Evolutionary conservation across 2,797 vertebrate genomes (phyloP).

Genomic region (Thunnus albacares): DNA sequence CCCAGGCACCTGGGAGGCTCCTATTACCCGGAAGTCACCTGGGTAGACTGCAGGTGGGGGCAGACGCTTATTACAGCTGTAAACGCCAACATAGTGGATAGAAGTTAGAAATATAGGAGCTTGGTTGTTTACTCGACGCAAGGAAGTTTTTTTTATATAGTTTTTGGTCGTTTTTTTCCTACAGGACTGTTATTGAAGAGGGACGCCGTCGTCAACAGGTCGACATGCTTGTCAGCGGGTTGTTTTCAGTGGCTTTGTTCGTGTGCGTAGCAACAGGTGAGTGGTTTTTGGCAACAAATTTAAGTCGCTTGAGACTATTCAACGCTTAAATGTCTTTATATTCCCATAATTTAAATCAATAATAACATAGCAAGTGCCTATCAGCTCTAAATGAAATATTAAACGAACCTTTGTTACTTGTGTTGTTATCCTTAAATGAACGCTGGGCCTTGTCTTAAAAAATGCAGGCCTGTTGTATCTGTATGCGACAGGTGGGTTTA

Average conservation of each 20-base stretch:
- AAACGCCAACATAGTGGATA: neutral
- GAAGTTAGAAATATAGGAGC: fast-evolving
- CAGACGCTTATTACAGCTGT: fast-evolving
- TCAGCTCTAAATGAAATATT: neutral
- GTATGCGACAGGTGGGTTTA: neutral
- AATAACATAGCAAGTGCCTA: neutral
- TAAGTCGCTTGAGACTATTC: neutral
- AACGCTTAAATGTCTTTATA: too few relatives aligned
- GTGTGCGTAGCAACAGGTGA: slow-evolving; percentile 73
- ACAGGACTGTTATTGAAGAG: neutral
- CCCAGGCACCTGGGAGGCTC: slow-evolving; percentile 28
- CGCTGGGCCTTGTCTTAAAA: neutral
- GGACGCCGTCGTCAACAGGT: too few relatives aligned
- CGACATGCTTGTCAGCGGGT: slow-evolving; percentile 59
- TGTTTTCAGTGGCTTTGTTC: slow-evolving; percentile 73
- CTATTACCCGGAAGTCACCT: slow-evolving; percentile 61
- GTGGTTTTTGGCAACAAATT: neutral
- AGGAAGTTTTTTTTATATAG: fast-evolving
- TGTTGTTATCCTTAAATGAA: neutral
- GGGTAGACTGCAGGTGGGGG: slow-evolving; percentile 41
- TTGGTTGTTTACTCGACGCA: slow-evolving; percentile 7
- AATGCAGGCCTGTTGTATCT: neutral
- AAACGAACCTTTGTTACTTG: too few relatives aligned
- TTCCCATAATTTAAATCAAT: too few relatives aligned
- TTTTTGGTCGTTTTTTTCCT: fast-evolving